Evolutionary conservation across 2,888 invertebrate species (phyloP).

Genomic region (Athalia rosae): DNA sequence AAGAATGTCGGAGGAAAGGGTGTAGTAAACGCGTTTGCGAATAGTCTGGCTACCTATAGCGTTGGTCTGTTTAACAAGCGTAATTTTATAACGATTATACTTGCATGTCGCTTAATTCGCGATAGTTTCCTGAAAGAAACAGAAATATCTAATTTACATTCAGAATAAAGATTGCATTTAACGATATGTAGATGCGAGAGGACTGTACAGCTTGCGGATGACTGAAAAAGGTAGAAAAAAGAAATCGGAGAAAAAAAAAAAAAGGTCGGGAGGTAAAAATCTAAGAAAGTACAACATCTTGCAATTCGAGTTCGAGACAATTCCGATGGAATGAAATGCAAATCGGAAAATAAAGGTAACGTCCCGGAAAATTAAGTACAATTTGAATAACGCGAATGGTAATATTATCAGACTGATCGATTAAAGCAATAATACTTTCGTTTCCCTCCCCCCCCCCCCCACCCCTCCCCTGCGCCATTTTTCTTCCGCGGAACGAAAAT

Average conservation of each 20-base stretch:
- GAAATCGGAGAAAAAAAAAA: slow-evolving; percentile 49
- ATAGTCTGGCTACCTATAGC: neutral
- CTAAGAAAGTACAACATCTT: slow-evolving; percentile 40
- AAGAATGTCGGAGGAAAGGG: too few relatives aligned
- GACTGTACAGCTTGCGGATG: slow-evolving; percentile 64
- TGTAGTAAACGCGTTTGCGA: neutral
- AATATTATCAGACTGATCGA: slow-evolving; percentile 68
- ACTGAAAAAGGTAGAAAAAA: slow-evolving; percentile 53
- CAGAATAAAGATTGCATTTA: slow-evolving; percentile 54
- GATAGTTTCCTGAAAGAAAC: slow-evolving; percentile 38
- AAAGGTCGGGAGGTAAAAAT: slow-evolving; percentile 36
- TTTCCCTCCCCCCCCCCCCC: neutral
- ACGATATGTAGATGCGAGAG: slow-evolving; percentile 67
- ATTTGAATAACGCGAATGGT: slow-evolving; percentile 68
- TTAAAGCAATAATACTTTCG: slow-evolving; percentile 64
- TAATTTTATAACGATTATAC: slow-evolving; percentile 32
- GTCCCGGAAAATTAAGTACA: slow-evolving; percentile 71
- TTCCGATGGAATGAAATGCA: slow-evolving; percentile 69
- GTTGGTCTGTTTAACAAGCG: neutral
- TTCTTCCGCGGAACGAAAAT: neutral
- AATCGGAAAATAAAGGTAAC: slow-evolving; percentile 69
- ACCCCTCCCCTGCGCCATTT: neutral
- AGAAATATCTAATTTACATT: slow-evolving; percentile 37
- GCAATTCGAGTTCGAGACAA: slow-evolving; percentile 55
- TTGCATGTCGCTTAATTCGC: slow-evolving; percentile 39